Evolutionary conservation across 2,888 invertebrate genomes (phyloP).

Genomic region (Apamea anceps): DNA sequence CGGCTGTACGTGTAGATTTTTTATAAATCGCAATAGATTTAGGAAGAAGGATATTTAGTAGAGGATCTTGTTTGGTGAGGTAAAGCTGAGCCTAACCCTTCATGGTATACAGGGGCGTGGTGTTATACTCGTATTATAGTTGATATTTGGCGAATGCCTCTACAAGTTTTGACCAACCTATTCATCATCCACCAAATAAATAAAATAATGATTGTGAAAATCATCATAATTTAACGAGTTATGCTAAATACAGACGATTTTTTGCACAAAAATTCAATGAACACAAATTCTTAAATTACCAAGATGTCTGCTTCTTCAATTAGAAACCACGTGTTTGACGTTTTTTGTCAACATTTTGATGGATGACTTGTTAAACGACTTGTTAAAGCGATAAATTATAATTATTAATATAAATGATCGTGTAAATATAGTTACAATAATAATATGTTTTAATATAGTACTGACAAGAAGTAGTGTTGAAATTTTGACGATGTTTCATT

Average conservation of each 20-base stretch:
- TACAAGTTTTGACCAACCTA: neutral
- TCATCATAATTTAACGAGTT: neutral
- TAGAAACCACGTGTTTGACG: constrained; percentile 22
- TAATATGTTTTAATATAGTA: constrained; percentile 27
- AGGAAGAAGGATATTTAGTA: neutral
- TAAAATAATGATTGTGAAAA: neutral
- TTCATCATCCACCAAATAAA: neutral
- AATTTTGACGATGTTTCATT: constrained; percentile 1
- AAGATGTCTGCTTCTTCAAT: constrained; percentile 44
- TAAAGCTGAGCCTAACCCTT: neutral
- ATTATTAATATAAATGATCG: constrained; percentile 41
- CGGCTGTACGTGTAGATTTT: neutral
- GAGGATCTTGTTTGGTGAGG: neutral
- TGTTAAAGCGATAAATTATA: constrained; percentile 38
- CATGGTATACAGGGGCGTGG: too few relatives aligned
- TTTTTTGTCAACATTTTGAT: constrained; percentile 55
- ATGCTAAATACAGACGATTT: constrained; percentile 7
- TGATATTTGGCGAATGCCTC: neutral
- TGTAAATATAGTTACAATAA: constrained; percentile 12
- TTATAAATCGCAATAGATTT: neutral
- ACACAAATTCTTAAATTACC: constrained; percentile 33
- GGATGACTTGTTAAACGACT: constrained; percentile 47
- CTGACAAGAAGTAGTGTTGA: constrained; percentile 3
- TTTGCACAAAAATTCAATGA: constrained; percentile 26
- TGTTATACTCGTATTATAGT: neutral